Evolutionary conservation across 2,888 invertebrate species (phyloP).

Genomic region (Drosophila cognata): DNA sequence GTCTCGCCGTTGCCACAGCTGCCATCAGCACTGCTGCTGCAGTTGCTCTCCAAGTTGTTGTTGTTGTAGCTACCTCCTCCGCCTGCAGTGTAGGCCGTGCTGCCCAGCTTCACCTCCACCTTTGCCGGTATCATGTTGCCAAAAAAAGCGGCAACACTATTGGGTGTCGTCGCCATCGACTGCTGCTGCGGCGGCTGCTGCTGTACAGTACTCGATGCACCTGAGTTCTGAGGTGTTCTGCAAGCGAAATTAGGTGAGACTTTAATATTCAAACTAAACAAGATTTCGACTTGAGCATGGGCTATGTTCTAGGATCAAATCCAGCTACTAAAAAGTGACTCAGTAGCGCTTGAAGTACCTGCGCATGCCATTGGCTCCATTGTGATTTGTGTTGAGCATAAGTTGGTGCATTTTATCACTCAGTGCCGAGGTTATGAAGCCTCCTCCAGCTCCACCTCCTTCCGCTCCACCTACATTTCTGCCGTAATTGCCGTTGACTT

Average conservation of each 20-base stretch:
- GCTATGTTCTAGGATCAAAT: background rate
- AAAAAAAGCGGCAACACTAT: constrained; percentile 82
- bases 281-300: background rate
- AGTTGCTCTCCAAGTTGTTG: constrained; percentile 63
- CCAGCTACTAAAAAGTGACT: background rate
- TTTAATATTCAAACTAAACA: background rate
- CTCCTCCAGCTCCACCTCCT: constrained; percentile 6
- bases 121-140: constrained; percentile 84
- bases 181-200: constrained; percentile 46
- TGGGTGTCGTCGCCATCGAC: constrained; percentile 58
- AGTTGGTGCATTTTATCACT: constrained; percentile 82
- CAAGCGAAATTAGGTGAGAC: background rate
- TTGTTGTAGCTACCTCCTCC: constrained; percentile 29
- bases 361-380: constrained; percentile 47
- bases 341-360: constrained; percentile 37
- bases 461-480: constrained; percentile 25
- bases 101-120: constrained; percentile 83
- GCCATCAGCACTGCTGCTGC: constrained; percentile 71
- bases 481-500: constrained; percentile 37
- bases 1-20: constrained; percentile 47
- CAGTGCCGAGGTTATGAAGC: constrained; percentile 65
- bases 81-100: constrained; percentile 26
- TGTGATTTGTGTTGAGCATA: constrained; percentile 78
- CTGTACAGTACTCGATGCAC: constrained; percentile 52
- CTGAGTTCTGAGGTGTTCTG: constrained; percentile 75